Conservation (phyloP, 2,113 vertebrate genomes). For the Pseudorhombus dupliciocellatus region DNA sequence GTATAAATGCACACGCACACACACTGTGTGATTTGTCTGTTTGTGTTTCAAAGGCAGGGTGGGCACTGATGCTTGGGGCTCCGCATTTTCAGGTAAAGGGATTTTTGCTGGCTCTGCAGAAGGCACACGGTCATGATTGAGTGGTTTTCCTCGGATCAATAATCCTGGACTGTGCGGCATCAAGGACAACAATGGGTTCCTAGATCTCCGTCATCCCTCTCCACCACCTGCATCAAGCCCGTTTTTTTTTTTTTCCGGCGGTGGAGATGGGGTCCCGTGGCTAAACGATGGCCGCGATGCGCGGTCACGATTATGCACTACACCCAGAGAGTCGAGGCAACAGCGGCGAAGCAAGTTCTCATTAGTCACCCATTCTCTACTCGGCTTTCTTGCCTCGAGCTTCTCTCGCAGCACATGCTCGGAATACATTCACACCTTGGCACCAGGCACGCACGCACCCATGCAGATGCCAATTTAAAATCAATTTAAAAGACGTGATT, state of each 20-base stretch:
- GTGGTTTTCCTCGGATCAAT: constrained; percentile 69
- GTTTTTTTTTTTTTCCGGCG: constrained; percentile 13
- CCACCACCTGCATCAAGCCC: constrained; percentile 39
- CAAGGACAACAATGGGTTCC: constrained; percentile 69
- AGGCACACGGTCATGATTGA: constrained; percentile 68
- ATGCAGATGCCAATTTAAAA: constrained; percentile 12
- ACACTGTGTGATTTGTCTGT: constrained; percentile 4
- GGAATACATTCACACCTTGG: constrained; percentile 46
- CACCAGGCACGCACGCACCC: constrained; percentile 26
- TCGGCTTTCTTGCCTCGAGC: constrained; percentile 51
- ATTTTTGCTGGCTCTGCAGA: constrained; percentile 63
- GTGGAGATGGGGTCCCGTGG: constrained; percentile 34
- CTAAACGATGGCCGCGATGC: constrained; percentile 52
- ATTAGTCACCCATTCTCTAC: constrained; percentile 68
- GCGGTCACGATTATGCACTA: constrained; percentile 58
- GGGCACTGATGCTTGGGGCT: constrained; percentile 11
- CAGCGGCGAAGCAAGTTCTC: constrained; percentile 67
- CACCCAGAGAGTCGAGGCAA: constrained; percentile 52
- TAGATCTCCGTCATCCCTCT: constrained; percentile 51
- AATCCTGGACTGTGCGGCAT: constrained; percentile 59
- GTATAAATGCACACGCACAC: not conserved
- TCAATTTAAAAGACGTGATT: constrained; percentile 31
- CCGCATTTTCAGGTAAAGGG: constrained; percentile 33
- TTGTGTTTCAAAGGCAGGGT: constrained; percentile 27
- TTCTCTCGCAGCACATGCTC: constrained; percentile 51